Conservation (phyloP, 2,113 vertebrate species). For the Bos indicus region DNA sequence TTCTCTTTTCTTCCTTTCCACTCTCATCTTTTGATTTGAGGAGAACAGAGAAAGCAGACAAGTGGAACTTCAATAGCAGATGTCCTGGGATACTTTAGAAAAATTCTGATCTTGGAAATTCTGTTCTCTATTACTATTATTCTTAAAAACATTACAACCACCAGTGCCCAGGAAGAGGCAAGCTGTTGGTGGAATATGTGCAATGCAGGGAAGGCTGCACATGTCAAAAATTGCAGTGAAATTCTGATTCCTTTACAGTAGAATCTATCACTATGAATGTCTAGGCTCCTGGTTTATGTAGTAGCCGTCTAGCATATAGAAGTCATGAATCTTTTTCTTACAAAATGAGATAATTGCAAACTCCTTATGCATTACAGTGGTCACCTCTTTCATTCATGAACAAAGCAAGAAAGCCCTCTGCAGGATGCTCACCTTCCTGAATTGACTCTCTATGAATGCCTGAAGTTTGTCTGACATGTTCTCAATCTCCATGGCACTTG, state of each 20-base stretch:
- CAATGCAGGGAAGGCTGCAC: not conserved
- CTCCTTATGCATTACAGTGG: too few species aligned
- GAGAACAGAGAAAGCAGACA: not conserved
- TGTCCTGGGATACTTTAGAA: not conserved
- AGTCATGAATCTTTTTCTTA: not conserved
- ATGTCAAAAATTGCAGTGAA: not conserved
- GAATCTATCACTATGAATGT: not conserved
- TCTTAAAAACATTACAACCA: not conserved
- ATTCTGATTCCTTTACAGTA: not conserved
- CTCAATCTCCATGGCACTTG: too few species aligned
- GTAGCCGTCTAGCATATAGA: not conserved
- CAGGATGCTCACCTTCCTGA: too few species aligned
- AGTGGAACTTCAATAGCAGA: not conserved
- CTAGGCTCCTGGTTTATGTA: not conserved
- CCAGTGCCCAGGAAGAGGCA: not conserved
- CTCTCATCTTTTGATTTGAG: not conserved
- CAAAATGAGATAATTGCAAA: not conserved
- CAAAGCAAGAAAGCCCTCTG: too few species aligned
- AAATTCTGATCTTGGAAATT: not conserved
- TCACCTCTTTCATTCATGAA: too few species aligned
- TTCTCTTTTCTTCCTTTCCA: not conserved
- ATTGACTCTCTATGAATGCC: too few species aligned
- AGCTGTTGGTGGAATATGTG: not conserved
- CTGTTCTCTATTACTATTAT: not conserved
- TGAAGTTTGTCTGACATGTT: too few species aligned